Base-by-base conservation (phyloP, 2,113 vertebrate species). In the Tiliqua scincoides region DNA sequence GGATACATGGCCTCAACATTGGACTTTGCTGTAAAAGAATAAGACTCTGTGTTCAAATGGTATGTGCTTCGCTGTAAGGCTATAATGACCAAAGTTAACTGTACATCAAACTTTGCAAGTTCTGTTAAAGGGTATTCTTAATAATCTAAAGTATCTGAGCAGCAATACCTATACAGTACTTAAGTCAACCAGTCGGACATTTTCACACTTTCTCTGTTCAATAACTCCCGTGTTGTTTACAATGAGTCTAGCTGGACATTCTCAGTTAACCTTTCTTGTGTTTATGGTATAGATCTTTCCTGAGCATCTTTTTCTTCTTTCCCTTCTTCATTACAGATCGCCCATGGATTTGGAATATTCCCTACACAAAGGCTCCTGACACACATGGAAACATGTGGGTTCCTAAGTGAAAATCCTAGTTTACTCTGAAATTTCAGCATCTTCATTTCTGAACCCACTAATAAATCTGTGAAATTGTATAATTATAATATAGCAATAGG, bases 271-370 rank as follows among this genome's bases (percentile, higher is more conserved):
- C 48, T 35, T 78, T 91, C 40, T 79, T 67, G 43, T 40, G 3
- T 57, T 71, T 43, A 61, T 52, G 72, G 57, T 85, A 48, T 67
- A 43, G 73, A 1, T 73, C 78, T 86, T 4, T 71, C 35, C 10
- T 73, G 0, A 79, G 3, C 25, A 6, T 84, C 65, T 40, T 91
- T 30, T 92, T 86, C 32, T 32, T 81, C 59, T 82, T 84, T 52
- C 52, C 54, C 23, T 89, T 91, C 23, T 89, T 91, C 20, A 86
- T 94, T 95, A 89, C 95, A 99, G 98, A 99, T 96, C 97, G 96
- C 5, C 99, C 98, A 0, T 99, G 99, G 99, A 98, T 99, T 95
- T 99, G 98, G 99, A 99, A 99, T 92, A 99, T 99, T 93, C 98
- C 98, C 40, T 97, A 99, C 88, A 96, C 91, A 63, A 94, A 97